Evolutionary conservation across 2,113 vertebrate genomes (phyloP), one percentile per base, ranked within the genome.

Genomic region (Sinocyclocheilus maitianheensis): DNA sequence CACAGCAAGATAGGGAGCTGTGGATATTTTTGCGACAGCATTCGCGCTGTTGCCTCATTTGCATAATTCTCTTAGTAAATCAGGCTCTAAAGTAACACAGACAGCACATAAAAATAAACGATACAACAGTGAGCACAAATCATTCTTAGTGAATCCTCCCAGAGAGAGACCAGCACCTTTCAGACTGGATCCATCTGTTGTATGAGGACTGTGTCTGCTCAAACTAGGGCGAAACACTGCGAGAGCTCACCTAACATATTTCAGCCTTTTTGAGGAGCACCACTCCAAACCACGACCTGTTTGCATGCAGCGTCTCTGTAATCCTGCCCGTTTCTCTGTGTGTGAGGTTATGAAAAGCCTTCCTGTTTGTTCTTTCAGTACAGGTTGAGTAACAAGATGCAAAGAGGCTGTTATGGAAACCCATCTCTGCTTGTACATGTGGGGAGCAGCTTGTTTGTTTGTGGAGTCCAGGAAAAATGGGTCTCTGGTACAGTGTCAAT

Each of bases 211-310:
- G 30, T 37, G 63, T 77, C 83, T 76, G 74, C 63, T 81, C 12
- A 78, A 89, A 87, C 82, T 83, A 79, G 83, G 83, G 43, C 85
- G 58, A 77, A 63, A 48, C 71, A 82, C 62, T 62, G 43, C 12
- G 53, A 65, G 53, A 75, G 76, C 82, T 62, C 65, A 9, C 30
- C 37, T 75, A 85, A 85, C 78, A 88, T 85, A 85, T 88, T 88
- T 85, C 26, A 77, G 46, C 77, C 69, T 80, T 86, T 69, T 60
- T 80, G 30, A 78, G 74, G 67, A 81, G 51, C 37, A 22, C 69
- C 86, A 62, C 40, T 77, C 75, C 75, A 81, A 43, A 58, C 53
- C 51, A 87, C 22, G 55, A 58, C 67, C 40, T 58, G 75, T 46
- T 40, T 58, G 76, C 55, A 51, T 77, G 75, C 62, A 69, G 81